phyloP scores from a whole-genome alignment of 2,113 vertebrate genomes.

The Theropithecus gelada region DNA sequence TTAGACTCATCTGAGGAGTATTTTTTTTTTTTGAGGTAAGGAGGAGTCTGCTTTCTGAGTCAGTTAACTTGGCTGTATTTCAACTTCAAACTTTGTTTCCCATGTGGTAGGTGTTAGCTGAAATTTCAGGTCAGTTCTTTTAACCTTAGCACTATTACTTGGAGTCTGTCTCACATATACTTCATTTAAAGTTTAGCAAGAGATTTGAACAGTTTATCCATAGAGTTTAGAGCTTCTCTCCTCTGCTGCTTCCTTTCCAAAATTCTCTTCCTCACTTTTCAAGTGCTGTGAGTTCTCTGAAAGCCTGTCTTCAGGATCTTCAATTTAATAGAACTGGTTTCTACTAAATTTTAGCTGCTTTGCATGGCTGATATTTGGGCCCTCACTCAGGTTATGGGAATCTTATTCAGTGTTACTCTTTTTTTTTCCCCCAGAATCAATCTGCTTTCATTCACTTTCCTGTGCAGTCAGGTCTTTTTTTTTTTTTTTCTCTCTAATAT shows the following conservation, averaged over 20 bases:
- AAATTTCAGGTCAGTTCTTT: slow-evolving; percentile 44
- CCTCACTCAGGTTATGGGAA: background rate
- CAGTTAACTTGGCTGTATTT: background rate
- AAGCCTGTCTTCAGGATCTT: background rate
- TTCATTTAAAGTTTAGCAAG: background rate
- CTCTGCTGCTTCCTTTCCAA: background rate
- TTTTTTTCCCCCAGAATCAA: background rate
- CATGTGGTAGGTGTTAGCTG: background rate
- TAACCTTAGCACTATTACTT: background rate
- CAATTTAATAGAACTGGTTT: background rate
- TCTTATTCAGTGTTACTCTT: background rate
- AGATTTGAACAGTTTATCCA: background rate
- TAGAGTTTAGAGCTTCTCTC: slow-evolving; percentile 11
- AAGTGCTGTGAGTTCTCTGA: background rate
- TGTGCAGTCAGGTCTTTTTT: background rate
- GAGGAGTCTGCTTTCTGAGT: background rate
- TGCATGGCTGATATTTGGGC: background rate
- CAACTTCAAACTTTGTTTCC: background rate
- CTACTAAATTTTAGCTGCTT: background rate
- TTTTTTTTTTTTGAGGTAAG: background rate
- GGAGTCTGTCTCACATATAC: background rate
- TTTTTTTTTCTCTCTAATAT: too few relatives aligned
- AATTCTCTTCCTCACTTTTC: background rate
- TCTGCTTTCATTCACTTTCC: background rate
- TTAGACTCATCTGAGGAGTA: background rate